These are phyloP conservation scores for Drosophila formosana DNA, from an alignment of 2,888 invertebrate genomes.

Conservation along the genomic window DNA sequence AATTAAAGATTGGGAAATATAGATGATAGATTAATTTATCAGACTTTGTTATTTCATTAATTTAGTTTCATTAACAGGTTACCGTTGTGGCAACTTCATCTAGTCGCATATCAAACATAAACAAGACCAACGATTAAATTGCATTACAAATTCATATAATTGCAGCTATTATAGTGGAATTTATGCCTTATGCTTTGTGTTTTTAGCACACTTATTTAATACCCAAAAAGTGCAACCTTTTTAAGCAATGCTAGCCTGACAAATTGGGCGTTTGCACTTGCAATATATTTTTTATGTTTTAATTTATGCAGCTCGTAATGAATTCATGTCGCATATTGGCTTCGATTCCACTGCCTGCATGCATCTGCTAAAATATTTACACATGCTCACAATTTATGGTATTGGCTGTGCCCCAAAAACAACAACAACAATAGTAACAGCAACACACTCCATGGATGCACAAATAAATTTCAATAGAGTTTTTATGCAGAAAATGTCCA, in stretches of 20 bases:
- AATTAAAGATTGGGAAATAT: no score
- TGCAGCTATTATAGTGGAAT: no score
- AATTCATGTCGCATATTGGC: constrained; percentile 44
- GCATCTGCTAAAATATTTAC: constrained; percentile 44
- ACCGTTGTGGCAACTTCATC: no score
- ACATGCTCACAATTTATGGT: constrained; percentile 58
- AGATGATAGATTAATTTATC: no score
- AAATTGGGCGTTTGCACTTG: constrained; percentile 7
- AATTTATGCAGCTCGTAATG: constrained; percentile 49
- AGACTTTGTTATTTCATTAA: no score
- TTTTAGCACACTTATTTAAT: background rate
- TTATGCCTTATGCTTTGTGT: background rate
- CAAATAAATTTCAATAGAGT: constrained; percentile 54
- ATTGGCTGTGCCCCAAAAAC: constrained; percentile 34
- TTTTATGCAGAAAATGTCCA: constrained; percentile 53
- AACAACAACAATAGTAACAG: constrained; percentile 10
- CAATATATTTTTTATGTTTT: constrained; percentile 33
- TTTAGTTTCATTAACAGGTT: no score
- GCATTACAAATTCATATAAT: no score
- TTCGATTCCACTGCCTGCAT: background rate
- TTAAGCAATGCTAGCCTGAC: background rate
- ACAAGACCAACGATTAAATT: no score
- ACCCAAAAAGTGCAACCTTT: constrained; percentile 3
- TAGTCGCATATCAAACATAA: no score
- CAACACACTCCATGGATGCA: constrained; percentile 29